Base-by-base conservation (phyloP, 2,113 vertebrate genomes). In the Peromyscus leucopus region DNA sequence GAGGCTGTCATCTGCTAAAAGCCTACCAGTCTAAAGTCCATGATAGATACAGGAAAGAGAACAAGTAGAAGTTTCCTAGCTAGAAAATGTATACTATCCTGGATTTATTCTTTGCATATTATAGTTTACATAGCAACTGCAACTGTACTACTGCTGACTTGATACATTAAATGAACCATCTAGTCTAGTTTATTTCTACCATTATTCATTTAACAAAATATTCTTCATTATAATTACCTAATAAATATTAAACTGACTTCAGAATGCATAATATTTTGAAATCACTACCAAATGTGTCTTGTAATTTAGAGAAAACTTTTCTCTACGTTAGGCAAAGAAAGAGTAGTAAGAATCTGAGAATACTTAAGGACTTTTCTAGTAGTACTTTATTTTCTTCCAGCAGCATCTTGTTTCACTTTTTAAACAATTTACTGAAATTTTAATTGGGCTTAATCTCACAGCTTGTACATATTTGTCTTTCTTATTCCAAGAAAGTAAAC, bases 291-390 rank as follows among this genome's bases (percentile, higher is more conserved):
- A 87, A 67, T 72, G 4, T 91, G 61, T 72, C 82, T 92, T 79
- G 2, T 59, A 67, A 26, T 65, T 87, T 31, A 84, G 26, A 88
- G 61, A 78, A 95, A 97, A 89, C 31, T 97, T 94, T 69, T 9
- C 69, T 31, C 7, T 76, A 48, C 7, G 71, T 94, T 82, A 51
- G 63, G 48, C 31, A 80, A 92, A 87, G 33, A 51, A 86, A 57
- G 79, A 90, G 2, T 69, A 22, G 10, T 86, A 22, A 82, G 19
- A 67, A 36, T 11, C 48, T 48, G n/a, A 86, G 16, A 87, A 22
- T 48, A 67, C 36, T 74, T 24, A 75, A 74, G 79, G 16, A 6
- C 28, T 87, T 63, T 80, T 82, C 33, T 19, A n/a, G 59, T 42
- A 69, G 2, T n/a, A 63, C 4, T 95, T 82, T 69, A 90, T 67